Percentiles rank a stretch among this genome's conserved stretches.
These are phyloP conservation scores for Cosmopolites sordidus DNA, from an alignment of 2,888 invertebrate genomes.

Conservation along the genomic window DNA sequence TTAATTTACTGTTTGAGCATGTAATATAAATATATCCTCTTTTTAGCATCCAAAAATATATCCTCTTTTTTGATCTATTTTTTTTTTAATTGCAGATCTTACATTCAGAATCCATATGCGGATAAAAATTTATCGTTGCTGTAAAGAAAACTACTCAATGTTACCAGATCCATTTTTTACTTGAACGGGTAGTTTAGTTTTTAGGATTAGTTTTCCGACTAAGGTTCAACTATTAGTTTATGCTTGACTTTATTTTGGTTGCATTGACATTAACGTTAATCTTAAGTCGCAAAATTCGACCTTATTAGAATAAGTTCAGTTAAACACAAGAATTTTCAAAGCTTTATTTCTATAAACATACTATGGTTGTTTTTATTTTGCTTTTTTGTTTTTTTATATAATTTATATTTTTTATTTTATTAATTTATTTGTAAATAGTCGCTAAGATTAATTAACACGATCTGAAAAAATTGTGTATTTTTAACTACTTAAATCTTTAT, in stretches of 20 bases:
- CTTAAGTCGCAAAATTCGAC: slow-evolving; percentile 5
- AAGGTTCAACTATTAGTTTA: background rate
- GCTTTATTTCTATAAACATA: slow-evolving; percentile 19
- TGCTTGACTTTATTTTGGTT: background rate
- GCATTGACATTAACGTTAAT: background rate
- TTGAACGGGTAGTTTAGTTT: slow-evolving; percentile 32
- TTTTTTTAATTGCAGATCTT: slow-evolving; percentile 53
- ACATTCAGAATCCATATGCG: slow-evolving; percentile 62
- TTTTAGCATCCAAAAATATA: too few relatives aligned
- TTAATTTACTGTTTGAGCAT: too few relatives aligned
- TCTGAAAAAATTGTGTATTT: slow-evolving; percentile 14
- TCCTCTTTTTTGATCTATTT: too few relatives aligned
- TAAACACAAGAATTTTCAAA: slow-evolving; percentile 16
- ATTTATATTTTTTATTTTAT: slow-evolving; percentile 22
- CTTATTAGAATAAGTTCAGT: slow-evolving; percentile 13
- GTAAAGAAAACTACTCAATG: slow-evolving; percentile 41
- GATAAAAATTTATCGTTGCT: slow-evolving; percentile 63
- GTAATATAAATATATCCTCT: too few relatives aligned
- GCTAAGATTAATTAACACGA: slow-evolving; percentile 21
- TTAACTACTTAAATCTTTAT: slow-evolving; percentile 15
- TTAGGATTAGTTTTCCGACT: slow-evolving; percentile 14
- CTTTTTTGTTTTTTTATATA: slow-evolving; percentile 19
- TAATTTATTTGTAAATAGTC: slow-evolving; percentile 25
- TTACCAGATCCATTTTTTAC: slow-evolving; percentile 29
- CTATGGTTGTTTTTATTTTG: slow-evolving; percentile 19